Base-by-base conservation (phyloP, 2,797 vertebrate species). In the Aselliscus stoliczkanus region DNA sequence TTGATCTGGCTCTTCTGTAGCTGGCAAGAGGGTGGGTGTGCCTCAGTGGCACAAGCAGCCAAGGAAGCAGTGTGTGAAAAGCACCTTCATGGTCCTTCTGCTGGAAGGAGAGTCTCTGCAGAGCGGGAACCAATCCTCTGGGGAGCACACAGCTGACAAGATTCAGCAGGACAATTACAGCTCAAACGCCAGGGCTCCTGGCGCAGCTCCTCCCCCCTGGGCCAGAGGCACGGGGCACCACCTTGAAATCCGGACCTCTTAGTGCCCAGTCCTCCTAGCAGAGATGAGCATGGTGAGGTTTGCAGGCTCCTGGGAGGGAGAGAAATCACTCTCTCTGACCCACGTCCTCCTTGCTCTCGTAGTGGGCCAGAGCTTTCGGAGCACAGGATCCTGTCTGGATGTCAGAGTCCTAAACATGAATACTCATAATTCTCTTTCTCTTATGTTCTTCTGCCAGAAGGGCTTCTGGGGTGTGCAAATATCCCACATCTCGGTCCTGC, bases 321-420 rank as follows among this genome's bases (percentile, higher is more conserved):
- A 65, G 34, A 29, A 80, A 87, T 50, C 27, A 29, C 3, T 37
- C 15, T 44, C 21, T 88, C 50, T 69, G 65, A 31, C 6, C 8
- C 9, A 12, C 10, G 27, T 39, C 10, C 65, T 44, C 8, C 42
- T 85, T 13, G 29, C 27, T 94, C 81, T 70, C 72, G 79, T 72
- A 93, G 76, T 92, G 91, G 87, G n/a, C 93, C 82, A 85, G 62
- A 29, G n/a, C 37, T 84, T 79, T 75, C 82, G 62, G 47, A 92
- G 47, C 52, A 17, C 31, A 65, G 79, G 29, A 92, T 76, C 77
- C 54, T 73, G 37, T 81, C 56, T 88, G 76, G 37, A 90, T 79
- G 58, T 77, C 70, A 69, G 79, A 91, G 31, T 88, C 44, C 82
- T 96, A 72, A 62, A 70, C 73, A 67, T 76, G 18, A 87, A 82